Percentiles rank a stretch among this genome's conserved stretches.
phyloP scores from a whole-genome alignment of 1,140 invertebrate species.

The Plectrocnemia conspersa region DNA sequence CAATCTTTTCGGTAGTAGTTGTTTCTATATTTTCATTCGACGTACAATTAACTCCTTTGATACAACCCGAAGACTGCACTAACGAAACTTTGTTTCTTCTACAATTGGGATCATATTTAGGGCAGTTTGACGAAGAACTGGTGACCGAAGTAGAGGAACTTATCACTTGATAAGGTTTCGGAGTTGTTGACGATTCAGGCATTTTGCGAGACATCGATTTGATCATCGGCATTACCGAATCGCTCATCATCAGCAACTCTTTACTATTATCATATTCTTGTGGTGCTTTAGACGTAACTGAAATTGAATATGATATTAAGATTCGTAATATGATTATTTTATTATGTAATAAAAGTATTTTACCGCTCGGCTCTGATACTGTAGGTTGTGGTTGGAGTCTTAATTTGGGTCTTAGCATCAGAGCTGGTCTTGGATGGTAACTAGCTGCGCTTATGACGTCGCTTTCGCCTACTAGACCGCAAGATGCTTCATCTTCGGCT shows the following conservation, averaged over 20 bases:
- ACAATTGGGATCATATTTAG: conserved; percentile 22
- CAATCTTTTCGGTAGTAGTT: conserved; percentile 6
- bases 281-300: conserved; percentile 26
- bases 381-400: conserved; percentile 11
- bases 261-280: conserved; percentile 43
- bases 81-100: conserved; percentile 11
- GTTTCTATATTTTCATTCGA: conserved; percentile 15
- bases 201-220: conserved; percentile 42
- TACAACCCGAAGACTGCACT: conserved; percentile 2
- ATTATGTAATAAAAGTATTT: no score
- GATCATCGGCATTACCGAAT: conserved; percentile 38
- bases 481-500: conserved; percentile 71
- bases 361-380: no score
- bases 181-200: conserved; percentile 35
- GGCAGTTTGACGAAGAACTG: conserved; percentile 5
- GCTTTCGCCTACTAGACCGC: conserved; percentile 38
- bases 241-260: conserved; percentile 49
- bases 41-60: conserved; percentile 5
- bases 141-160: conserved; percentile 29
- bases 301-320: conserved; percentile 12
- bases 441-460: conserved; percentile 38
- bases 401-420: conserved; percentile 21
- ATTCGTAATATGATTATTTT: no score
- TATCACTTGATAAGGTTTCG: conserved; percentile 37
- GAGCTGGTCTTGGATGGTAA: conserved; percentile 28